phyloP scores from a whole-genome alignment of 2,797 vertebrate genomes.

The Avahi laniger region DNA sequence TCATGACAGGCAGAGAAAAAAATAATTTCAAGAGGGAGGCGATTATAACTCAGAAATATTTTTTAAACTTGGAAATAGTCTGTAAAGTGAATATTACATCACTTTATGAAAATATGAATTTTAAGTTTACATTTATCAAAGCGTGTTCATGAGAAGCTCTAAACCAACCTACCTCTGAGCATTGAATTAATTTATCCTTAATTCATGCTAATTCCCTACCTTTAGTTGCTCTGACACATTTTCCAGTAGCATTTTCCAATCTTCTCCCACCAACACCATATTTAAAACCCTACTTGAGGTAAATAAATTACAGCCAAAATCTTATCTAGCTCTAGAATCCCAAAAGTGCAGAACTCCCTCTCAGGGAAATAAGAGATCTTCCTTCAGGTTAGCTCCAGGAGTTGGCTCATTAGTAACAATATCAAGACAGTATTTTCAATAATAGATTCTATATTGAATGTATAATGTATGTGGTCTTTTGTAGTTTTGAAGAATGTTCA shows the following conservation, averaged over 20 bases:
- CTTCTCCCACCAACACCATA: not conserved
- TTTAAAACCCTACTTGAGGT: slow-evolving; percentile 26
- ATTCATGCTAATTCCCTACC: slow-evolving; percentile 19
- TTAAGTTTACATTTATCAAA: slow-evolving; percentile 36
- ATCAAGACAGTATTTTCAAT: slow-evolving; percentile 27
- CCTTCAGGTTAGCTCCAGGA: not conserved
- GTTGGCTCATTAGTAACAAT: slow-evolving; percentile 5
- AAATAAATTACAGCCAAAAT: slow-evolving; percentile 30
- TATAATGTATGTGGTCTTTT: not conserved
- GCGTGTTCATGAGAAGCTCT: not conserved
- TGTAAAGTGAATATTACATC: slow-evolving; percentile 23
- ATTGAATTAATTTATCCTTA: slow-evolving; percentile 38
- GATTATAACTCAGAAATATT: slow-evolving; percentile 16
- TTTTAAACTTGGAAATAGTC: slow-evolving; percentile 28
- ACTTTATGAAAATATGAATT: not conserved
- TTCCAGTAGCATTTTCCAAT: not conserved
- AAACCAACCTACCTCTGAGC: not conserved
- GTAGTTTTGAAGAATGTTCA: slow-evolving; percentile 6
- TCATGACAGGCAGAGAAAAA: not conserved
- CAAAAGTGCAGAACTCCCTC: not conserved
- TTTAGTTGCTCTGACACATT: not conserved
- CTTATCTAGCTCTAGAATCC: not conserved
- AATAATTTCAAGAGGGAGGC: not conserved
- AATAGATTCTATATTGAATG: not conserved
- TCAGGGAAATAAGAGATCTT: slow-evolving; percentile 20